Evolutionary conservation across 2,113 vertebrate species (phyloP).

Genomic region (Arothron firmamentum): DNA sequence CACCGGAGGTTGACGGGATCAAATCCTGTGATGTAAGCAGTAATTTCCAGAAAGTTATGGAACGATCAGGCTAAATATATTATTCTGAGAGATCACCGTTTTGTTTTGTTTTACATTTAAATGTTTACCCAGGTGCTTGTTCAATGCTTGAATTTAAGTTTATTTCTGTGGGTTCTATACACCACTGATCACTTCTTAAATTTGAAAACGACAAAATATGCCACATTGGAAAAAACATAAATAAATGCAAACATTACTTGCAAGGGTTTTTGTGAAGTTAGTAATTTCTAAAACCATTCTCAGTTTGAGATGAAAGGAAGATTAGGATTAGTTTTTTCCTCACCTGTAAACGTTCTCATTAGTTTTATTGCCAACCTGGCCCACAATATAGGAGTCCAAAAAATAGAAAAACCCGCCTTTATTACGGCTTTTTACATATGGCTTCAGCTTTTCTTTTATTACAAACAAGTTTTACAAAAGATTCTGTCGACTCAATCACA

Average conservation of each 20-base stretch:
- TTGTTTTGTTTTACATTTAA: too few species aligned
- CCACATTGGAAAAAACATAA: not conserved
- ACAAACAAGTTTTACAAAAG: conserved; percentile 73
- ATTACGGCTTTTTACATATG: conserved; percentile 73
- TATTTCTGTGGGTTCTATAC: too few species aligned
- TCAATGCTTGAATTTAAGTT: too few species aligned
- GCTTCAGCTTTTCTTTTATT: conserved; percentile 72
- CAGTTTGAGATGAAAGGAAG: too few species aligned
- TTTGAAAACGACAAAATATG: not conserved
- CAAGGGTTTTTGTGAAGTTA: not conserved
- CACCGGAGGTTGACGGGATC: conserved; percentile 23
- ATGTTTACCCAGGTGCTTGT: not conserved
- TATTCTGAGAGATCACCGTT: too few species aligned
- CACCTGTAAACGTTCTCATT: too few species aligned
- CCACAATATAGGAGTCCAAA: not conserved
- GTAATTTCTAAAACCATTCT: too few species aligned
- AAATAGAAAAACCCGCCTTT: conserved; percentile 66
- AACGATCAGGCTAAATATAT: not conserved
- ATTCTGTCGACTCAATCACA: conserved; percentile 51
- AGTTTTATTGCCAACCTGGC: too few species aligned
- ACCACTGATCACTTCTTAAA: too few species aligned
- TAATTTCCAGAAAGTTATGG: conserved; percentile 8
- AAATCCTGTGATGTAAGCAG: conserved; percentile 44
- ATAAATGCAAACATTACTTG: too few species aligned
- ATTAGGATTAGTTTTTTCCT: too few species aligned